Evolutionary conservation across 2,113 vertebrate genomes (phyloP), one percentile per base, ranked within the genome.

Genomic region (Planiliza haematocheilus): DNA sequence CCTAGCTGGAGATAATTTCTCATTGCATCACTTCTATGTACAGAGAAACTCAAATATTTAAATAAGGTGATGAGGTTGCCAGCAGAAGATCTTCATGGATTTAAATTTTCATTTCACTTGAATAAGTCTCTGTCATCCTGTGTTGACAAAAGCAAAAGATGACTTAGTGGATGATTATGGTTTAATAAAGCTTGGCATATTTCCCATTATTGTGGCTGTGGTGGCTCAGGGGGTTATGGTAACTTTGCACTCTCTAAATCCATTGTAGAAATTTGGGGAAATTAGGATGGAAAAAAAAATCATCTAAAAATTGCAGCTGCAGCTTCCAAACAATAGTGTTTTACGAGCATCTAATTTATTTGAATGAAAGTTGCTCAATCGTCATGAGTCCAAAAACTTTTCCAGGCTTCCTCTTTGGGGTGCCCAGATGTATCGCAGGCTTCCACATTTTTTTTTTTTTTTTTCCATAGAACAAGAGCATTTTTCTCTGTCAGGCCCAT

Each of bases 1-100:
- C n/a, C n/a, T n/a, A n/a, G 45, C 59, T 36, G 14, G 45, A 56
- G 20, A 49, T 72, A 71, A 76, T 81, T 71, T 74, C 52, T 30
- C 60, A 53, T 59, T 21, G 7, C 57, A 21, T 53, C 34, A 16
- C 39, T 45, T 72, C 38, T 50, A 48, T 86, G 74, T 70, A 67
- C 82, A 55, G 60, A 87, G 67, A 43, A 12, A 53, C 36, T 65
- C 77, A 75, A 70, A 89, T 87, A 87, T 87, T 87, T 63, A 74
- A 81, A 84, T 60, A 79, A 66, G 64, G 62, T 67, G 76, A 86
- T 89, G 83, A 86, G 70, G 66, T 70, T 55, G 53, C 58, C 1
- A 3, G 45, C 38, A 61, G 37, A 64, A 63, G 72, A 85, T 85
- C 63, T 77, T 67, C 39, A 51, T 52, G 67, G 74, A 85, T 89